Conservation (phyloP, 2,113 vertebrate genomes). For the Cynoglossus semilaevis region DNA sequence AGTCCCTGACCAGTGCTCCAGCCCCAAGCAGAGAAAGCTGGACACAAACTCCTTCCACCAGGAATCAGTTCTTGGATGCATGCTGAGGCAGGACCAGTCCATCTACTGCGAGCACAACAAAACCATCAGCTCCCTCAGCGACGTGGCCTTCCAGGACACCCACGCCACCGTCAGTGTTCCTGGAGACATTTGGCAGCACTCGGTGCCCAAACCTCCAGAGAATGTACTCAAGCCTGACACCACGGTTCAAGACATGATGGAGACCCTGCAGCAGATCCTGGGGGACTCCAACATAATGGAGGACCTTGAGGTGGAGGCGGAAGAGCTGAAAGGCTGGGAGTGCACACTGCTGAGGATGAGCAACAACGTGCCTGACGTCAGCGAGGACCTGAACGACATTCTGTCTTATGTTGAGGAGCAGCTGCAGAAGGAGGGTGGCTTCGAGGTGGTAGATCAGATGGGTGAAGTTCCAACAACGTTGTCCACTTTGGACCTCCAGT, state of each 20-base stretch:
- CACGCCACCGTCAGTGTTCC: slow-evolving; percentile 68
- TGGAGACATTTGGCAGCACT: slow-evolving; percentile 24
- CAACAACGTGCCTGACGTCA: slow-evolving; percentile 16
- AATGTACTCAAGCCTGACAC: slow-evolving; percentile 33
- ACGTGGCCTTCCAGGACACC: slow-evolving; percentile 66
- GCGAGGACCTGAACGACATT: slow-evolving; percentile 48
- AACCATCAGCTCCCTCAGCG: slow-evolving; percentile 53
- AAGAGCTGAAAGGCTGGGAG: slow-evolving; percentile 72
- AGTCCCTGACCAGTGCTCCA: slow-evolving; percentile 27
- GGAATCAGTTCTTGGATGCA: slow-evolving; percentile 72
- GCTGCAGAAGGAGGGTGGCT: slow-evolving; percentile 56
- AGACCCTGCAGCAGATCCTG: slow-evolving; percentile 68
- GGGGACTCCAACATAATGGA: slow-evolving; percentile 23
- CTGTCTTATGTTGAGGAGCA: slow-evolving; percentile 68
- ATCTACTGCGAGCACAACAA: slow-evolving; percentile 63
- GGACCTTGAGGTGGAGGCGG: background rate
- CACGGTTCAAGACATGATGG: slow-evolving; percentile 57
- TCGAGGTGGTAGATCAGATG: slow-evolving; percentile 31
- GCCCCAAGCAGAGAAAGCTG: slow-evolving; percentile 39
- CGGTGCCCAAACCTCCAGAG: background rate
- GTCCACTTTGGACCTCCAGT: slow-evolving; percentile 42
- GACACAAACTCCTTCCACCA: slow-evolving; percentile 42
- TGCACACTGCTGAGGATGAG: slow-evolving; percentile 66
- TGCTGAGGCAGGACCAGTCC: slow-evolving; percentile 74
- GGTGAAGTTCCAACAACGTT: slow-evolving; percentile 26